Conservation (phyloP, 2,888 invertebrate genomes). For the Himalopsyche kuldschensis region DNA sequence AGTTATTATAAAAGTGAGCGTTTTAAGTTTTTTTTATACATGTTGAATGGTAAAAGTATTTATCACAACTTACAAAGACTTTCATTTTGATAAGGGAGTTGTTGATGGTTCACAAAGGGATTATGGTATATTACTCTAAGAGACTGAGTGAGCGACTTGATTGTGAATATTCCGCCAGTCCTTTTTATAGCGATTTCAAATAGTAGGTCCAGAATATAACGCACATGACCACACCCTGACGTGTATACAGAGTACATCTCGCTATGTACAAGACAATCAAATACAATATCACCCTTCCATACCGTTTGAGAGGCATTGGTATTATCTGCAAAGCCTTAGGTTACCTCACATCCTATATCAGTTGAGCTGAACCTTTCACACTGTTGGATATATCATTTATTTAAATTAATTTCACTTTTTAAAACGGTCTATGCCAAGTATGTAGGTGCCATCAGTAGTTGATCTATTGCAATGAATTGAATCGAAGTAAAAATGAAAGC, state of each 20-base stretch:
- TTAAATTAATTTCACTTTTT: too few relatives aligned
- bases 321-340: not conserved
- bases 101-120: not conserved
- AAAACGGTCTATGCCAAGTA: too few relatives aligned
- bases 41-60: not conserved
- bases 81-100: constrained; percentile 28
- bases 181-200: constrained; percentile 28
- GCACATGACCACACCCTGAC: constrained; percentile 32
- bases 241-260: not conserved
- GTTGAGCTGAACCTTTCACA: not conserved
- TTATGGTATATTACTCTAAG: not conserved
- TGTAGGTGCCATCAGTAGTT: too few relatives aligned
- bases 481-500: too few relatives aligned
- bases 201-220: constrained; percentile 12
- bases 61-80: constrained; percentile 27
- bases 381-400: too few relatives aligned
- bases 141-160: constrained; percentile 12
- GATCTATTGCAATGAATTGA: too few relatives aligned
- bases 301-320: constrained; percentile 29
- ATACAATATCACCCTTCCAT: constrained; percentile 20
- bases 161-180: not conserved
- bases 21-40: not conserved
- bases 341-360: not conserved
- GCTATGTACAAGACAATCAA: not conserved
- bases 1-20: too few relatives aligned